Evolutionary conservation across 2,113 vertebrate species (phyloP).

Genomic region (Lepus europaeus): DNA sequence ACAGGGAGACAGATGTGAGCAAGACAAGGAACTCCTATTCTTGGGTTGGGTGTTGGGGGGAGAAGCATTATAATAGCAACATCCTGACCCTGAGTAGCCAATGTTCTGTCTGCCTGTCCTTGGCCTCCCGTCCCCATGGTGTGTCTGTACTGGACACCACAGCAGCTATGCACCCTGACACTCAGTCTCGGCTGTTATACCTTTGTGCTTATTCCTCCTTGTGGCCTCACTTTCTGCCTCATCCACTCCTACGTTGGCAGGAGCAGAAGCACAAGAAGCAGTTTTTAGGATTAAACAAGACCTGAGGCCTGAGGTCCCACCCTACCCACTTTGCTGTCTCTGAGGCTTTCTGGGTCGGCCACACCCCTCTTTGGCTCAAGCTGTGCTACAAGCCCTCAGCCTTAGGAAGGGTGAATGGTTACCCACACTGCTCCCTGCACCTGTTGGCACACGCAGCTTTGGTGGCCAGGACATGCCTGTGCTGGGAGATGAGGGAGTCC

Average conservation of each 20-base stretch:
- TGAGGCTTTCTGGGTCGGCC: not conserved
- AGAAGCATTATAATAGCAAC: not conserved
- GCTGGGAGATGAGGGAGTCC: not conserved
- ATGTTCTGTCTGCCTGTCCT: not conserved
- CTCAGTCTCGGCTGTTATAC: not conserved
- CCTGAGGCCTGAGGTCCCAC: not conserved
- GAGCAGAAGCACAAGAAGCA: not conserved
- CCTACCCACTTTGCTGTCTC: not conserved
- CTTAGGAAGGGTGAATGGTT: not conserved
- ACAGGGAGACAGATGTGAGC: not conserved
- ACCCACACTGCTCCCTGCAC: not conserved
- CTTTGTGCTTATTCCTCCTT: not conserved
- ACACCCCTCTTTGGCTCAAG: not conserved
- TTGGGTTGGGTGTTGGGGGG: no score
- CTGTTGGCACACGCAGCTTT: not conserved
- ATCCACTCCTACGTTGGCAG: not conserved
- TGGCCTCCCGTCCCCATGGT: not conserved
- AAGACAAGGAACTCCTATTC: constrained; percentile 1
- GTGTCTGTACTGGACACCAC: not conserved
- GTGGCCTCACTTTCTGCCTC: not conserved
- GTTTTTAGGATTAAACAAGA: not conserved
- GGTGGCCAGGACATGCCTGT: not conserved
- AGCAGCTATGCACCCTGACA: not conserved
- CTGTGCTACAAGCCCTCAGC: not conserved
- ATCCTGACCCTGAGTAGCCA: not conserved